phyloP scores from a whole-genome alignment of 2,797 vertebrate genomes.

The Tapera naevia region DNA sequence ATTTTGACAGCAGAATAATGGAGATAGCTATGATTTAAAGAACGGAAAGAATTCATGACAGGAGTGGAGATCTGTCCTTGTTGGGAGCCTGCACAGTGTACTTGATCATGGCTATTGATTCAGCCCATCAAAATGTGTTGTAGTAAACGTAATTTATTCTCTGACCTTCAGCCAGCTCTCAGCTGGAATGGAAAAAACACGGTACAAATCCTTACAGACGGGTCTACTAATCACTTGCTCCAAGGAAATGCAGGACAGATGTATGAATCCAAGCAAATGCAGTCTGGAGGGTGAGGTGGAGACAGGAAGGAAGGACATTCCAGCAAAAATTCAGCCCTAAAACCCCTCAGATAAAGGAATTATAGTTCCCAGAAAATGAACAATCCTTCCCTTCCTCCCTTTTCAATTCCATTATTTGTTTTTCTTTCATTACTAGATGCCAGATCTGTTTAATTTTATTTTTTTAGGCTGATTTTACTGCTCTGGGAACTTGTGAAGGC shows the following conservation, averaged over 20 bases:
- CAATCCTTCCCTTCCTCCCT: neutral
- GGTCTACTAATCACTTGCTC: neutral
- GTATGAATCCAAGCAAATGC: neutral
- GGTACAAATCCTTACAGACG: neutral
- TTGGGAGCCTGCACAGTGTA: neutral
- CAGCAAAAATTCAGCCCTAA: neutral
- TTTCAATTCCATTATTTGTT: too few species aligned
- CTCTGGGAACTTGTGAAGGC: neutral
- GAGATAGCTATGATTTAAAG: conserved; percentile 41
- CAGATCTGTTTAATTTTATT: too few species aligned
- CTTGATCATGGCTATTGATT: conserved; percentile 40
- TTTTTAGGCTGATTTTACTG: neutral
- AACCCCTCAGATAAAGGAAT: neutral
- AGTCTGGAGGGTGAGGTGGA: neutral
- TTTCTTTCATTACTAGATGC: neutral
- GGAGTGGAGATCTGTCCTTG: conserved; percentile 30
- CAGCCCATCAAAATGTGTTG: neutral
- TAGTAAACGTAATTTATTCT: conserved; percentile 14
- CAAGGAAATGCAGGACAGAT: neutral
- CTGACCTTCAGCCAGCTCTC: conserved; percentile 43
- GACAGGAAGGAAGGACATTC: neutral
- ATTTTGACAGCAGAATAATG: conserved; percentile 35
- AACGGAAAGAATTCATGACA: neutral
- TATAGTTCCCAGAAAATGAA: neutral
- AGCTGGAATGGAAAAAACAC: conserved; percentile 13